These are phyloP conservation scores for Coptotermes formosanus DNA, from an alignment of 1,140 invertebrate genomes.

Conservation along the genomic window DNA sequence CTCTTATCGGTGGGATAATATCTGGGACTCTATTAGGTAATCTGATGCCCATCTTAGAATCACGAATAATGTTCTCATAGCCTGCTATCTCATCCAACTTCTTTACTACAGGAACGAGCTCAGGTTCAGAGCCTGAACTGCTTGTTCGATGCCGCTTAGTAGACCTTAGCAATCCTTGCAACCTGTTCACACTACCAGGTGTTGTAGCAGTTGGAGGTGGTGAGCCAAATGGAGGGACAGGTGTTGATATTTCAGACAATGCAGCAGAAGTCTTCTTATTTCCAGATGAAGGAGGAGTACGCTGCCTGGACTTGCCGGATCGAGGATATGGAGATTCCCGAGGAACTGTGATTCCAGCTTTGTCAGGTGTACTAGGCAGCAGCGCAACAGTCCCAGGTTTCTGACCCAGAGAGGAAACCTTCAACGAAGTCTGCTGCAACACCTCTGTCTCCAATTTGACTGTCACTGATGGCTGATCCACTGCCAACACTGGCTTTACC, in stretches of 20 bases:
- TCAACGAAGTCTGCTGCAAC: neutral
- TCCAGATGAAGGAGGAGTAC: neutral
- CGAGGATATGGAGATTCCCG: neutral
- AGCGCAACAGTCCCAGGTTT: neutral
- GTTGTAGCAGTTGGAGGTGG: constrained; percentile 36
- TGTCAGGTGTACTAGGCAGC: neutral
- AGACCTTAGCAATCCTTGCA: constrained; percentile 30
- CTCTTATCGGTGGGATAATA: constrained; percentile 34
- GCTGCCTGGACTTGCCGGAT: constrained; percentile 28
- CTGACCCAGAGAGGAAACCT: neutral
- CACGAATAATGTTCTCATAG: constrained; percentile 46
- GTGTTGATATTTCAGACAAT: constrained; percentile 36
- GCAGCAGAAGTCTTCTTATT: constrained; percentile 29
- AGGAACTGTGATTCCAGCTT: neutral
- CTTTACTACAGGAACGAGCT: constrained; percentile 46
- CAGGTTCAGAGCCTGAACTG: constrained; percentile 46
- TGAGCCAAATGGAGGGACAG: constrained; percentile 42
- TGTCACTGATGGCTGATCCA: neutral
- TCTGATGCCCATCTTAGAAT: constrained; percentile 43
- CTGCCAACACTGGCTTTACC: neutral
- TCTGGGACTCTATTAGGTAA: constrained; percentile 40
- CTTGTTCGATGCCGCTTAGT: constrained; percentile 40
- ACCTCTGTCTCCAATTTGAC: neutral
- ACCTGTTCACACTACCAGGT: constrained; percentile 32
- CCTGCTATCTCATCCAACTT: constrained; percentile 47